Conservation (phyloP, 2,113 vertebrate genomes). For the Mobula hypostoma region DNA sequence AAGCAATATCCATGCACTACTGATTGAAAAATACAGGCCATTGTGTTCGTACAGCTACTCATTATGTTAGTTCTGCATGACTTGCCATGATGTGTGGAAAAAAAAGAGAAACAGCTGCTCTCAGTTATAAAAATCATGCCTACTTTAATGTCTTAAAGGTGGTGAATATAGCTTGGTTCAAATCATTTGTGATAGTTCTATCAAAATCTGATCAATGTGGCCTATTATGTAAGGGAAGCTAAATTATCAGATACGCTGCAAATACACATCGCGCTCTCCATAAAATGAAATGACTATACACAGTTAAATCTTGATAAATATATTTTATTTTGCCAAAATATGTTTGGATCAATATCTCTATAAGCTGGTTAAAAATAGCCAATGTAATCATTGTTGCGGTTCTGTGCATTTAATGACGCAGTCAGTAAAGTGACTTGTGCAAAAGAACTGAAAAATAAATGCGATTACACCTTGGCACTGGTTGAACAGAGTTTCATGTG, state of each 20-base stretch:
- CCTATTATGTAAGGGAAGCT: background rate
- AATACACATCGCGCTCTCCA: background rate
- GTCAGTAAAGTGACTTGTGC: background rate
- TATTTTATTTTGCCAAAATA: background rate
- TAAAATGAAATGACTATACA: constrained; percentile 17
- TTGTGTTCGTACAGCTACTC: background rate
- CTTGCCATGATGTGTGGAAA: background rate
- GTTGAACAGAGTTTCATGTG: background rate
- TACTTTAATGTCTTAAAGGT: constrained; percentile 3
- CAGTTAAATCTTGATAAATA: constrained; percentile 30
- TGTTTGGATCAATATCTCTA: constrained; percentile 15
- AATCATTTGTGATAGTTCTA: constrained; percentile 14
- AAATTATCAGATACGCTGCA: background rate
- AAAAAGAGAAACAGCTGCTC: constrained; percentile 19
- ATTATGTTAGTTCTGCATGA: background rate
- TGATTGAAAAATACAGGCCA: no score
- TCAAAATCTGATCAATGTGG: background rate
- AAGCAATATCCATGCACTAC: no score
- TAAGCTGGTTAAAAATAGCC: constrained; percentile 21
- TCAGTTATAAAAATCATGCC: background rate
- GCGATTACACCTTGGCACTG: constrained; percentile 18
- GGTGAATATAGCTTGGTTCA: background rate
- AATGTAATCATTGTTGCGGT: constrained; percentile 16
- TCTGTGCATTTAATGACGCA: background rate
- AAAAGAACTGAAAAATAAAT: constrained; percentile 9